These are phyloP conservation scores for Polydrusus pterygomalis DNA, from an alignment of 2,888 invertebrate genomes.

Conservation along the genomic window DNA sequence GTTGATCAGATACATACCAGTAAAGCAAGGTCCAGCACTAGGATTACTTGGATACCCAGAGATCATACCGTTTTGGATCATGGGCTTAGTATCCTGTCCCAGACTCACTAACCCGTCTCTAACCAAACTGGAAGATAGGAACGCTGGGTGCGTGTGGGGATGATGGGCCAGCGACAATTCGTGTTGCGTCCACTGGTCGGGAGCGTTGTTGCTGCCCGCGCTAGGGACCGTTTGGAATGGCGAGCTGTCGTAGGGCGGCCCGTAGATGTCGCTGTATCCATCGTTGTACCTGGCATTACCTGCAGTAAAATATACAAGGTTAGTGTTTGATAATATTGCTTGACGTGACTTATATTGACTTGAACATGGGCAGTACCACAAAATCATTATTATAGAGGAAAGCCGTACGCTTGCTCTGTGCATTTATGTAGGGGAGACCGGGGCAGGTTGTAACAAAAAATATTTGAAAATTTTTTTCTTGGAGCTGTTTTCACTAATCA, in stretches of 20 bases:
- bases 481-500: too few species aligned
- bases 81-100: conserved; percentile 71
- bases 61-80: conserved; percentile 78
- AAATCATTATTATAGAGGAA: too few species aligned
- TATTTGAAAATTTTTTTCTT: too few species aligned
- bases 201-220: conserved; percentile 68
- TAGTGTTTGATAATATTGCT: neutral
- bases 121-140: conserved; percentile 70
- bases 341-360: too few species aligned
- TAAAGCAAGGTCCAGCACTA: conserved; percentile 78
- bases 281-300: conserved; percentile 73
- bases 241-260: conserved; percentile 78
- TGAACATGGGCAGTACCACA: too few species aligned
- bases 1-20: conserved; percentile 73
- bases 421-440: too few species aligned
- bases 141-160: conserved; percentile 75
- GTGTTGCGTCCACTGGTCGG: conserved; percentile 70
- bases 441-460: too few species aligned
- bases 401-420: too few species aligned
- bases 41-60: conserved; percentile 74
- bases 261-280: conserved; percentile 74
- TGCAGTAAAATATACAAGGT: neutral
- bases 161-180: conserved; percentile 68
- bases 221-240: conserved; percentile 83
- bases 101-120: conserved; percentile 67